Conservation (phyloP, 2,797 vertebrate genomes). For the Acanthurus leucopareius region DNA sequence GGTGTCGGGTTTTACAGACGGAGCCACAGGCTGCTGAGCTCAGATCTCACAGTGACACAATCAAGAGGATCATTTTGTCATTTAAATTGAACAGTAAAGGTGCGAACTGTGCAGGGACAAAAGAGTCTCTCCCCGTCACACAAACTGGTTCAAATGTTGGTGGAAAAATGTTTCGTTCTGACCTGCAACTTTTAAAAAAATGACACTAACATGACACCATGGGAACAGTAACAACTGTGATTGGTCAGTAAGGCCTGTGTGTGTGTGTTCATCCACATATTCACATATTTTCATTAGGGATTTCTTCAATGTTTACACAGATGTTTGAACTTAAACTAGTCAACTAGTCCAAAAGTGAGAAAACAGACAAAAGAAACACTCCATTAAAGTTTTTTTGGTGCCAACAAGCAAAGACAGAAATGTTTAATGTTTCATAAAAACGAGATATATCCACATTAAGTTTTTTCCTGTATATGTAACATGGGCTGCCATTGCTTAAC, state of each 20-base stretch:
- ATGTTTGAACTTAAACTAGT: too few relatives aligned
- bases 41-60: background rate
- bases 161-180: background rate
- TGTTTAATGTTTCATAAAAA: too few relatives aligned
- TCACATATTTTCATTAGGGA: background rate
- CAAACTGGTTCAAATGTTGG: background rate
- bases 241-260: background rate
- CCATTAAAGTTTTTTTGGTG: too few relatives aligned
- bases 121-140: background rate
- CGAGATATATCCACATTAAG: too few relatives aligned
- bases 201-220: background rate
- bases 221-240: conserved; percentile 5
- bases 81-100: background rate
- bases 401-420: too few relatives aligned
- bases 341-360: too few relatives aligned
- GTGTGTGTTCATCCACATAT: too few relatives aligned
- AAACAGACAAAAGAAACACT: too few relatives aligned
- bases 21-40: background rate
- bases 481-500: too few relatives aligned
- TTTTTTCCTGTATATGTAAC: too few relatives aligned
- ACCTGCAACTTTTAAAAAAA: background rate
- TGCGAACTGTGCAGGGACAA: background rate
- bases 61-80: background rate
- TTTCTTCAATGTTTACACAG: too few relatives aligned
- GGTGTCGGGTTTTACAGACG: conserved; percentile 11